phyloP scores from a whole-genome alignment of 2,888 invertebrate genomes.

The Limnephilus auricula region DNA sequence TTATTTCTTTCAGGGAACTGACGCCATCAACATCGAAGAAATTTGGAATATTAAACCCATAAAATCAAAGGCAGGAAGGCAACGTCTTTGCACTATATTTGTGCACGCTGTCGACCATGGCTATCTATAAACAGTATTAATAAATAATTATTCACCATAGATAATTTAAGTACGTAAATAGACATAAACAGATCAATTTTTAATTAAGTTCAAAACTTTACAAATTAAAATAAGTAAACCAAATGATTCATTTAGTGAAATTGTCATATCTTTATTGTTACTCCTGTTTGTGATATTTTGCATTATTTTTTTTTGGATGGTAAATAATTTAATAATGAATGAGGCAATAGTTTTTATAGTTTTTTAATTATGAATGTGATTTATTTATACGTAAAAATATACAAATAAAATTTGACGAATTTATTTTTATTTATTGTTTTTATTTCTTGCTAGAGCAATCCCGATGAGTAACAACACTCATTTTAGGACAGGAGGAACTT shows the following conservation, averaged over 20 bases:
- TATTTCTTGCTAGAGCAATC: too few relatives aligned
- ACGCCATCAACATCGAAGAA: constrained; percentile 79
- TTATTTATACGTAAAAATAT: background rate
- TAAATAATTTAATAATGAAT: background rate
- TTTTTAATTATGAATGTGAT: background rate
- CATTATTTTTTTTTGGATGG: background rate
- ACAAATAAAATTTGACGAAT: background rate
- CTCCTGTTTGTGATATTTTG: background rate
- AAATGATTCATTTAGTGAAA: background rate
- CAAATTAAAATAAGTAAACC: background rate
- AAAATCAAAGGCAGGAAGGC: constrained; percentile 78
- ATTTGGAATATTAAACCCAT: constrained; percentile 82
- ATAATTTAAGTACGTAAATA: background rate
- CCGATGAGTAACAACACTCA: too few relatives aligned
- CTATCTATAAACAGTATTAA: constrained; percentile 73
- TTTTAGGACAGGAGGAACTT: too few relatives aligned
- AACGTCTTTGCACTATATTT: constrained; percentile 81
- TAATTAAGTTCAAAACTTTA: background rate
- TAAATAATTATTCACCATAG: background rate
- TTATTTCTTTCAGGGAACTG: constrained; percentile 73
- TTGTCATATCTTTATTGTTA: background rate
- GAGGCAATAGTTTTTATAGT: background rate
- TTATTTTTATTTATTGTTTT: too few relatives aligned
- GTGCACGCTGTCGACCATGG: constrained; percentile 82
- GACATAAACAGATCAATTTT: background rate